These are phyloP conservation scores for Camponotus pennsylvanicus DNA, from an alignment of 1,140 invertebrate species.

Conservation along the genomic window DNA sequence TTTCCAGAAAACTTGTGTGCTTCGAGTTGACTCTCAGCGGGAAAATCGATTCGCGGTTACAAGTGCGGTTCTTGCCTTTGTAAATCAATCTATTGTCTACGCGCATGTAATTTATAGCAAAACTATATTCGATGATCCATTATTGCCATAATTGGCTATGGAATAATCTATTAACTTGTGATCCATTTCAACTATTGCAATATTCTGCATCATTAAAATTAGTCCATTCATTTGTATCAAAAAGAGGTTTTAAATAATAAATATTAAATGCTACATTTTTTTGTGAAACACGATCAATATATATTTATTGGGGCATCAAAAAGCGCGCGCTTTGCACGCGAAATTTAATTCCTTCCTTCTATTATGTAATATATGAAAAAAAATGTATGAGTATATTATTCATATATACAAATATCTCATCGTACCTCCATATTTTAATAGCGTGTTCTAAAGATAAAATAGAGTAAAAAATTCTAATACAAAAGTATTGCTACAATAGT, in stretches of 20 bases:
- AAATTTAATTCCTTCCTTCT: too few species aligned
- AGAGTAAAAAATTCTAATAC: too few species aligned
- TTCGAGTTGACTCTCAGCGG: background rate
- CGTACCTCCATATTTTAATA: too few species aligned
- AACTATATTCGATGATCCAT: slow-evolving; percentile 6
- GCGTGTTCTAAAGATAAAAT: too few species aligned
- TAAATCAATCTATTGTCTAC: slow-evolving; percentile 14
- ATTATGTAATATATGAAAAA: too few species aligned
- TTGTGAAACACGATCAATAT: background rate
- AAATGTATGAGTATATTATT: too few species aligned
- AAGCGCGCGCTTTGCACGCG: too few species aligned
- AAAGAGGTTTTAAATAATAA: background rate
- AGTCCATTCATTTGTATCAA: background rate
- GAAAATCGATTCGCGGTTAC: slow-evolving; percentile 45
- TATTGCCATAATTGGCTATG: slow-evolving; percentile 18
- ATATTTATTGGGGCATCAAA: background rate
- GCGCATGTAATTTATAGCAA: slow-evolving; percentile 24
- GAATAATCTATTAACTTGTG: slow-evolving; percentile 17
- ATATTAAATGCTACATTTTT: background rate
- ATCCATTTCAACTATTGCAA: background rate
- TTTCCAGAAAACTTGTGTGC: slow-evolving; percentile 29
- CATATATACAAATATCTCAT: too few species aligned
- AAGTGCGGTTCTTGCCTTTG: slow-evolving; percentile 28
- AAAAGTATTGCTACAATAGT: too few species aligned
- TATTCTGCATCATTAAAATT: slow-evolving; percentile 16